Evolutionary conservation across 2,888 invertebrate species (phyloP), one percentile per base, ranked within the genome.

Genomic region (Euproctis similis): DNA sequence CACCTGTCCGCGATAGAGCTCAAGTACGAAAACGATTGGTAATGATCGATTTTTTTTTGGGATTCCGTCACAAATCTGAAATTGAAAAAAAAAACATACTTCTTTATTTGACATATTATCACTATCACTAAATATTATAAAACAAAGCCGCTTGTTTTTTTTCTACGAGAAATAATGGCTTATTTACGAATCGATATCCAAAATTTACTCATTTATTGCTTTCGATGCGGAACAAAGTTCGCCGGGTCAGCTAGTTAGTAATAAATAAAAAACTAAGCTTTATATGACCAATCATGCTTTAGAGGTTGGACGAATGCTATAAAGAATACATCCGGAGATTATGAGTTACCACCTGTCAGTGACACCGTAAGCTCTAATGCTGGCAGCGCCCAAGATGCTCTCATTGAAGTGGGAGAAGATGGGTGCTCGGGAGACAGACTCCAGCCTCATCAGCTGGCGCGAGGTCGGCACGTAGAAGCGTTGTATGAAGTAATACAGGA

Each of bases 371-470:
- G 97, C 97, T 49, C 97, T 87, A 46, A 97, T 96, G 0, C 93
- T 93, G 17, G 90, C 87, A 0, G 93, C 92, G 53, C 94, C 94
- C 4, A 93, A 92, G 26, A 98, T 90, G 21, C 95, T 96, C 84
- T 98, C 98, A 16, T 95, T 92, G 59, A 98, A 97, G 77, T 97
- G 97, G 4, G 97, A 96, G 80, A 96, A 98, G 54, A 98, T 95
- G 0, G 98, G 98, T 16, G 98, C 98, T 34, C 97, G 88, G 1
- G 96, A 94, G 0, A 97, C 91, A 0, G 97, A 97, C 69, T 97
- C 95, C 36, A 98, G 81, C 29, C 98, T 88, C 84, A 97, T 97
- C 48, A 98, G 77, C 67, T 98, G 98, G 19, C 98, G 86, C 2
- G 97, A 97, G 0, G 97, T 93, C 3, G 95, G 92, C 42, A 98